Evolutionary conservation across 2,113 vertebrate species (phyloP), one percentile per base, ranked within the genome.

Genomic region (Engystomops pustulosus): DNA sequence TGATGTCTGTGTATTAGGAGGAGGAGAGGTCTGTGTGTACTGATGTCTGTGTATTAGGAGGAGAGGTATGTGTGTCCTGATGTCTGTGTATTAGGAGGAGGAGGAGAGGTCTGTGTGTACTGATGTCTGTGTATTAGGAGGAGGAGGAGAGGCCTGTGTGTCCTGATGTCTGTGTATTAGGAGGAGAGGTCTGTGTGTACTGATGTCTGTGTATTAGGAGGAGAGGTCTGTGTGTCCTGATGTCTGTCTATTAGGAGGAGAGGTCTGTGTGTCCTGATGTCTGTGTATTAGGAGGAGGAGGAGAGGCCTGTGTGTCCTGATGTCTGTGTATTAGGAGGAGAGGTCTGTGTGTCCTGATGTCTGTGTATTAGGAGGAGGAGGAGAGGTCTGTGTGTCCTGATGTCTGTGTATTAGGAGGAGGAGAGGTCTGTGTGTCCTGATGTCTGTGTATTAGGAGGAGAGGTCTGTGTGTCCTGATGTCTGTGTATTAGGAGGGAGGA

Each of bases 101-200:
- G 30, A 32, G 75, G 32, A 55, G 27, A 36, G 51, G 51, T n/a
- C 25, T 30, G 75, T 77, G 49, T 38, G 15, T 30, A 30, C 25
- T 25, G 53, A 58, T 58, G 49, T n/a, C 18, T 53, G 47, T 71
- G 69, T 45, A 45, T 44, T 45, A 44, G 69, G 69, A 76, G 45
- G 15, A 76, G 45, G 15, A 55, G 75, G 53, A n/a, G 51, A 60
- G 53, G 41, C n/a, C 53, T 62, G n/a, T 14, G 75, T 78, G 75
- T 58, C 51, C 51, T 41, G 75, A 77, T 38, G 20, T 55, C 75
- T 38, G 53, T 60, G 75, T 38, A 41, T 74, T 49, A 49, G 44
- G 44, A 49, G 44, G 44, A 47, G 18, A 32, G 20, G 51, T 78
- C 32, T 23, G 49, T 78, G 49, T 78, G 49, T 78, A 51, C 75